Base-by-base conservation (phyloP, 2,113 vertebrate species). In the Hyperoodon ampullatus region DNA sequence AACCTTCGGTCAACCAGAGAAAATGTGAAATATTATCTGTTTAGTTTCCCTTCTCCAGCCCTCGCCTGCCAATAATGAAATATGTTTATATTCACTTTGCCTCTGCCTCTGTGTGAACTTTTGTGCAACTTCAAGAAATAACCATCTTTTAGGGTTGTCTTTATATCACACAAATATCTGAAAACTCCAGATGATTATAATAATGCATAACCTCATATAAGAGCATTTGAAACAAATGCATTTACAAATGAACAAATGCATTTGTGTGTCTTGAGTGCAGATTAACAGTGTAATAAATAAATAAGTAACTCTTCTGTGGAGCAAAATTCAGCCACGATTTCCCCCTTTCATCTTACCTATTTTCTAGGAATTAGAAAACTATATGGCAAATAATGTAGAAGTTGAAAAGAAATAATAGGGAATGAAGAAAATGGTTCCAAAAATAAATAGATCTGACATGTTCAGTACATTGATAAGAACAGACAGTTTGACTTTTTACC, bases 331-430 rank as follows among this genome's bases (percentile, higher is more conserved):
- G n/a, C 6, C 81, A 42, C 28, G 6, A 11, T 24, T 42, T 21
- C 26, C 60, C 33, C 33, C 53, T 75, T 83, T 70, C 42, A 4
- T 66, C 74, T 50, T 18, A 53, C 42, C 18, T 21, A 14, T 44
- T 70, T 81, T 93, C n/a, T 61, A 87, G 50, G 65, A 95, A 90
- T 42, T 72, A 94, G 66, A 80, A 77, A 42, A 71, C 5, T 14
- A 58, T 26, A 60, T 1, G 58, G 39, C 39, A 80, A 71, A 15
- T 39, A 35, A 68, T 19, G 80, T 75, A 81, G 75, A 14, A 90
- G 26, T 60, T 26, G n/a, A 66, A 81, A 74, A 74, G 82, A 60
- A 91, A 68, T 50, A 94, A 80, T 18, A 85, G 60, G 23, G 58
- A 90, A n/a, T 21, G n/a, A 81, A 80, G 66, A 89, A 86, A 81